These are phyloP conservation scores for Zaprionus africanus DNA, from an alignment of 1,140 invertebrate genomes.

Conservation along the genomic window DNA sequence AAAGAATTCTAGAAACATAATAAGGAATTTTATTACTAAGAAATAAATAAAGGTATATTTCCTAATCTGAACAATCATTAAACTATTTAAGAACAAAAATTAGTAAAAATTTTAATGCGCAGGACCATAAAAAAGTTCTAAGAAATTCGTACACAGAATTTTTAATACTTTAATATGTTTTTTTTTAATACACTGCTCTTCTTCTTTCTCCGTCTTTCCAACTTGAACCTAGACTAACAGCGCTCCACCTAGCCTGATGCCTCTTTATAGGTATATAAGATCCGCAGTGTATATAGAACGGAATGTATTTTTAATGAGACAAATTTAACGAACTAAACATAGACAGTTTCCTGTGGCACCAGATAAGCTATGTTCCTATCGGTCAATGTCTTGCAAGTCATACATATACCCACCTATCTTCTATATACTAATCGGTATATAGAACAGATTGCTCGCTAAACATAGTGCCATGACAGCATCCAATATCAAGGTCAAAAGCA, in stretches of 20 bases:
- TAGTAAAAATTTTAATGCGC: background rate
- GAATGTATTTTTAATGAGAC: constrained; percentile 27
- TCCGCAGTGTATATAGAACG: background rate
- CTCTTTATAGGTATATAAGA: constrained; percentile 9
- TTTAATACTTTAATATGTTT: background rate
- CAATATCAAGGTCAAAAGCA: constrained; percentile 63
- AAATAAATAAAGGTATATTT: background rate
- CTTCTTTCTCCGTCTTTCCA: background rate
- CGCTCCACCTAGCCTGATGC: background rate
- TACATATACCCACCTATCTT: constrained; percentile 20
- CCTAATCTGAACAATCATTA: too few species aligned
- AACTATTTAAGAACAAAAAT: background rate
- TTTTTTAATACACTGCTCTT: background rate
- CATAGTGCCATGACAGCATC: constrained; percentile 13
- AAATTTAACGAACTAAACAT: constrained; percentile 37
- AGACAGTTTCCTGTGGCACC: constrained; percentile 37
- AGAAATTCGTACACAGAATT: background rate
- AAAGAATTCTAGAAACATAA: background rate
- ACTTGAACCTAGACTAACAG: background rate
- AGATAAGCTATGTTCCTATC: constrained; percentile 38
- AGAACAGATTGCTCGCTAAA: constrained; percentile 7
- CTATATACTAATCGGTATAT: constrained; percentile 4
- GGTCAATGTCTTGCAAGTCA: constrained; percentile 26
- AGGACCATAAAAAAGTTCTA: background rate
- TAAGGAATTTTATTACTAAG: background rate